phyloP scores from a whole-genome alignment of 1,140 invertebrate species.

The Hypothenemus hampei region DNA sequence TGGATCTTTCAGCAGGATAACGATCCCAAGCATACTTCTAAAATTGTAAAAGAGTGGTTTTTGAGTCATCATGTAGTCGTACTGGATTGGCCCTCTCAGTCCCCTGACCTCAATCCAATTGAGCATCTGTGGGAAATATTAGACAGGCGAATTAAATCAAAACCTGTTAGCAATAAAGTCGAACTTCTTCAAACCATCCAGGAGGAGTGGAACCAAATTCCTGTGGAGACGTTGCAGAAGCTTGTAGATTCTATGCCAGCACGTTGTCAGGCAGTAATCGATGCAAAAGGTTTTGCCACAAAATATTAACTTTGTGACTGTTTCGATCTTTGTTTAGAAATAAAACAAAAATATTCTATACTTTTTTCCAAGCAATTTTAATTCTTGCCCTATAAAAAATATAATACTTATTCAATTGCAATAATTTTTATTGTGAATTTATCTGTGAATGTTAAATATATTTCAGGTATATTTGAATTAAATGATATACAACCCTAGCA shows the following conservation, averaged over 20 bases:
- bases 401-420: no score
- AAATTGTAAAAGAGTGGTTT: no score
- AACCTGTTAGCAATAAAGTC: no score
- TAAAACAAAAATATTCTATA: not conserved
- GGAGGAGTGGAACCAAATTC: no score
- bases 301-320: not conserved
- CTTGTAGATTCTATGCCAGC: not conserved
- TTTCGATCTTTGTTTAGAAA: not conserved
- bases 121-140: slow-evolving; percentile 6
- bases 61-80: not conserved
- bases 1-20: no score
- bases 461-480: not conserved
- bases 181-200: no score
- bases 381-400: no score
- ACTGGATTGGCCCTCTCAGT: slow-evolving; percentile 1
- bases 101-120: slow-evolving; percentile 4
- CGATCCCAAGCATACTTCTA: no score
- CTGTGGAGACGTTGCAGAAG: not conserved
- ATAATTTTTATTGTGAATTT: not conserved
- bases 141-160: not conserved
- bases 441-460: not conserved
- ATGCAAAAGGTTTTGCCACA: not conserved
- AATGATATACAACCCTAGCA: not conserved
- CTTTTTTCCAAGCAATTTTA: not conserved
- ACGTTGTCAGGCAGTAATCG: not conserved